Base-by-base conservation (phyloP, 2,888 invertebrate species). In the Shargacucullia verbasci region DNA sequence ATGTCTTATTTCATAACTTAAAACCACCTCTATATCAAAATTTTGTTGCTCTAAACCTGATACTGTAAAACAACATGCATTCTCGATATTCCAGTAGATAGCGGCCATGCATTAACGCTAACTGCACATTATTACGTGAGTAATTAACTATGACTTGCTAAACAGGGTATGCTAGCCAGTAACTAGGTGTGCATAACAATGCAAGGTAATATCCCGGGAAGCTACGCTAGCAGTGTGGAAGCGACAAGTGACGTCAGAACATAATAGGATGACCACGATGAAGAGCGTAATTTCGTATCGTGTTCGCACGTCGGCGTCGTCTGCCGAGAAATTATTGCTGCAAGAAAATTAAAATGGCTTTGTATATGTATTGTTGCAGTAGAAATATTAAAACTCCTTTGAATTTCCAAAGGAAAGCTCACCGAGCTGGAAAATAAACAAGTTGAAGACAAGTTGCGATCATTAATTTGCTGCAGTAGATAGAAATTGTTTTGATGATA, bases 61-160 rank as follows among this genome's bases (percentile, higher is more conserved):
- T 29, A 6, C 5, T 15, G 25, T 39, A 45, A 46, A 14, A 5
- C 12, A 49, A 40, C 38, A 9, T n/a, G 27, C 31, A 29, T 4
- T 29, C 29, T 29, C 2, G 20, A 20, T 10, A 46, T 13, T 13
- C 15, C 39, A 14, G 15, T 29, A 59, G 34, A 27, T 38, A 34
- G 59, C 12, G 43, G 27, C 9, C 47, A 52, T 35, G 34, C 41
- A 49, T 66, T 50, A 50, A 52, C 39, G 41, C 27, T 31, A 60
- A 66, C 50, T 50, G 35, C 50, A 52, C 14, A 37, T 57, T 61
- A 53, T 46, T 52, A 49, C 14, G 33, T 37, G 29, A 62, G 45
- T 46, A 53, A 68, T 67, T 68, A 68, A 58, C 41, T 15, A 25
- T 49, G 63, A 54, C 45, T 49, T 53, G 40, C 25, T 15, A 40